Evolutionary conservation across 2,888 invertebrate genomes (phyloP).

Genomic region (Dryadula phaetusa): DNA sequence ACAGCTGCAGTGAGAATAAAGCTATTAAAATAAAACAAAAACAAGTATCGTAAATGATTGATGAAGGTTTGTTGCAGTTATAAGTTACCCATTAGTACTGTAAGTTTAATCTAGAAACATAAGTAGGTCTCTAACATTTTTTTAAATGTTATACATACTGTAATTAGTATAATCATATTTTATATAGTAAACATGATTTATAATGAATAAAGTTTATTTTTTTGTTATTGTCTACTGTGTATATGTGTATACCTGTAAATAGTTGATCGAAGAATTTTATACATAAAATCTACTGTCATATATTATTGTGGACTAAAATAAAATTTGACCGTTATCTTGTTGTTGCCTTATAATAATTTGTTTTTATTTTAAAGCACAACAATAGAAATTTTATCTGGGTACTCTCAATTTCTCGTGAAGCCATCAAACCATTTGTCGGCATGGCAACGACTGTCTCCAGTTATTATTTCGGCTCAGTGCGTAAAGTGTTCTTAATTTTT

Average conservation of each 20-base stretch:
- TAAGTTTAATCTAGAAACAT: neutral
- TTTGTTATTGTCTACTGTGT: no score
- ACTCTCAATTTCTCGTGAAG: slow-evolving; percentile 69
- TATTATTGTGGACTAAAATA: no score
- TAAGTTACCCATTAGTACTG: neutral
- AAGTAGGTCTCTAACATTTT: neutral
- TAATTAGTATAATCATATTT: no score
- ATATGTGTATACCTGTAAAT: no score
- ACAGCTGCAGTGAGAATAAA: slow-evolving; percentile 3
- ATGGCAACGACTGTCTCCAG: slow-evolving; percentile 73
- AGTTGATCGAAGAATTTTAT: no score
- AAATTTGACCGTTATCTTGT: no score
- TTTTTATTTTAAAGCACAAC: slow-evolving; percentile 6
- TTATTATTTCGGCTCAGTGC: slow-evolving; percentile 78
- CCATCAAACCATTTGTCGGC: slow-evolving; percentile 77
- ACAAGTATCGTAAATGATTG: slow-evolving; percentile 3
- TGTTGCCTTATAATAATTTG: neutral
- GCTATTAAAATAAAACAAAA: slow-evolving; percentile 5
- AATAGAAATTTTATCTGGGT: slow-evolving; percentile 65
- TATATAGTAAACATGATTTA: no score
- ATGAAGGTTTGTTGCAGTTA: neutral
- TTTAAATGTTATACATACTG: no score
- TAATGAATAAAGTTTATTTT: no score
- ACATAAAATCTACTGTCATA: no score
- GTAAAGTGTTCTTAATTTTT: slow-evolving; percentile 47